Conservation (phyloP, 2,888 invertebrate species). For the Polydrusus pterygomalis region DNA sequence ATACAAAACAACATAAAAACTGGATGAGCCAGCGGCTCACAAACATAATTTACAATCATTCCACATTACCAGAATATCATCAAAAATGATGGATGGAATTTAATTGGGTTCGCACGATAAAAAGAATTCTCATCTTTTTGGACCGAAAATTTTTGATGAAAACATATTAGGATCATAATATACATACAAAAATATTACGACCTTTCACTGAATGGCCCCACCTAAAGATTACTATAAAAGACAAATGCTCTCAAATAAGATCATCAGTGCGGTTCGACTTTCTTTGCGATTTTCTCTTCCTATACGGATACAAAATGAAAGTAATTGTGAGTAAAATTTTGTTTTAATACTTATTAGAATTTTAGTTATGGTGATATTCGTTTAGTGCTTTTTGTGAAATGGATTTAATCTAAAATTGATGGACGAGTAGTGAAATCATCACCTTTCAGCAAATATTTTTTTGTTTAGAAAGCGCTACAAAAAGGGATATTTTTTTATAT, state of each 20-base stretch:
- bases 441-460: background rate
- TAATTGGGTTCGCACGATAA: conserved; percentile 20
- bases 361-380: conserved; percentile 1
- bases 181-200: conserved; percentile 33
- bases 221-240: conserved; percentile 65
- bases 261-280: conserved; percentile 65
- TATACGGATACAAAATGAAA: conserved; percentile 61
- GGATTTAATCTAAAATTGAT: conserved; percentile 26
- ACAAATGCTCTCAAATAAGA: conserved; percentile 58
- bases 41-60: no score
- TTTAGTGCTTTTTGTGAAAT: conserved; percentile 29
- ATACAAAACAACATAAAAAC: background rate
- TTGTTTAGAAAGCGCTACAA: background rate
- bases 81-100: background rate
- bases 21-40: no score
- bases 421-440: background rate
- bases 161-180: conserved; percentile 15
- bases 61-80: background rate
- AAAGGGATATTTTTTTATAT: background rate
- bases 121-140: conserved; percentile 27
- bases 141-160: conserved; percentile 22
- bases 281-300: conserved; percentile 59
- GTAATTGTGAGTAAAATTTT: conserved; percentile 61
- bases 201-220: conserved; percentile 65
- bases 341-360: conserved; percentile 31